Base-by-base conservation (phyloP, 2,113 vertebrate species). In the Tenebrosternarchus preto region DNA sequence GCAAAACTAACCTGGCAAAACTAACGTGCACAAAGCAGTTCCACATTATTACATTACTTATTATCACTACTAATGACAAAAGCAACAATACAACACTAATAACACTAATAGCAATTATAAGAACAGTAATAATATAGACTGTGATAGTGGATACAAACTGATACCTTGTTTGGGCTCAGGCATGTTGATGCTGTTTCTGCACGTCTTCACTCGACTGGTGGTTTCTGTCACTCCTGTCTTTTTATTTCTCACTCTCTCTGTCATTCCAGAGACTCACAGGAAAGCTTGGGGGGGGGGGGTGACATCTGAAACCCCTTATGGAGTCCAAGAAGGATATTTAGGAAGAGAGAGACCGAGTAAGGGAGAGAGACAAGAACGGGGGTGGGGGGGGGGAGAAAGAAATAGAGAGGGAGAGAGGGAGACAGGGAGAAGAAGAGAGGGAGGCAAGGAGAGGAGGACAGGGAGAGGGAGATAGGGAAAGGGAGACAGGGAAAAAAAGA, bases 231-330 rank as follows among this genome's bases (percentile, higher is more conserved):
- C 64, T 75, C 76, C 78, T 82, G 72, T 57, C 79, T 73, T 79
- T 83, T 81, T 86, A 83, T 83, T 81, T 76, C 79, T 80, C 75
- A 43, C 25, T 61, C 80, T 75, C 77, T 81, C 83, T 80, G 86
- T 87, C 88, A 92, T 91, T 50, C 43, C 43, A 25, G 53, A 25
- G 50, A 4, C 64, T 60, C 61, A 77, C 56, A 73, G 63, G 64
- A 66, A 82, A 69, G 29, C 50, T 2, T 33, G 15, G 24, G 24
- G 53, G 46, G 71, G 72, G 77, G 68, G 56, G 55, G 12, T 66
- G 80, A 64, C 66, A 82, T 80, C 63, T 17, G 76, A 89, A 89
- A 87, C 88, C 86, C 80, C 80, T 39, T 31, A 85, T 81, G 84
- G 88, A 85, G 86, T 86, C 81, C 31, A 22, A n/a, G 39, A 60